Percentiles rank a stretch among this genome's conserved stretches.
phyloP scores from a whole-genome alignment of 37 sponge, comb jelly and placozoan species.

The Cliona cf. orientalis region DNA sequence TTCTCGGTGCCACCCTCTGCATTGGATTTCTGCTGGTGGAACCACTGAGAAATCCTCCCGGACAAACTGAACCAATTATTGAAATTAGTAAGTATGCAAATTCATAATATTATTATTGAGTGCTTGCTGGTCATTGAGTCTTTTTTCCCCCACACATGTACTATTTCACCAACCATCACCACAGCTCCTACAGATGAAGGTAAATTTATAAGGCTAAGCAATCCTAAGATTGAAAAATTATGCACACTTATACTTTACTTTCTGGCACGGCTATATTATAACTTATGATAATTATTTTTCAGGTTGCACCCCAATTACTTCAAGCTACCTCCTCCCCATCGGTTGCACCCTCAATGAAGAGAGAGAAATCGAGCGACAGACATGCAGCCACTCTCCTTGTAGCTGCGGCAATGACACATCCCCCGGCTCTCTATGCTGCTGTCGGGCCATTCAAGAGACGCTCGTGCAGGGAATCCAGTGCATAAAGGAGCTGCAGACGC shows the following conservation, averaged over 20 bases:
- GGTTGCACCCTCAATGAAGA: constrained; percentile 12
- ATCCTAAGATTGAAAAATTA: neutral
- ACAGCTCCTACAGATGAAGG: too few relatives aligned
- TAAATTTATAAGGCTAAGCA: too few relatives aligned
- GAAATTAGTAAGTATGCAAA: neutral
- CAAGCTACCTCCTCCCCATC: neutral
- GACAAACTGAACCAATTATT: neutral
- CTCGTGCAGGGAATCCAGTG: neutral
- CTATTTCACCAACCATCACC: too few relatives aligned
- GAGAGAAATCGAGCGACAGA: neutral
- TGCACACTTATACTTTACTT: neutral
- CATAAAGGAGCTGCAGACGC: too few relatives aligned
- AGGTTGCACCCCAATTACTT: neutral
- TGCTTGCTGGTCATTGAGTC: too few relatives aligned
- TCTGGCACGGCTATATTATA: neutral
- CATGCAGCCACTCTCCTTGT: neutral
- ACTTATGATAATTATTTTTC: too few relatives aligned
- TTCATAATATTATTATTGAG: too few relatives aligned
- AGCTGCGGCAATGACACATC: neutral
- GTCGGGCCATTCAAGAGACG: neutral
- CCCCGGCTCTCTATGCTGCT: constrained; percentile 10
- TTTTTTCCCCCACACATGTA: too few relatives aligned
- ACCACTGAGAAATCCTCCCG: constrained; percentile 22
- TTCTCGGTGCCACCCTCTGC: constrained; percentile 27
- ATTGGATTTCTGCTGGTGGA: constrained; percentile 48